Evolutionary conservation across 2,888 invertebrate genomes (phyloP).

Genomic region (Lasioglossum zephyrum): DNA sequence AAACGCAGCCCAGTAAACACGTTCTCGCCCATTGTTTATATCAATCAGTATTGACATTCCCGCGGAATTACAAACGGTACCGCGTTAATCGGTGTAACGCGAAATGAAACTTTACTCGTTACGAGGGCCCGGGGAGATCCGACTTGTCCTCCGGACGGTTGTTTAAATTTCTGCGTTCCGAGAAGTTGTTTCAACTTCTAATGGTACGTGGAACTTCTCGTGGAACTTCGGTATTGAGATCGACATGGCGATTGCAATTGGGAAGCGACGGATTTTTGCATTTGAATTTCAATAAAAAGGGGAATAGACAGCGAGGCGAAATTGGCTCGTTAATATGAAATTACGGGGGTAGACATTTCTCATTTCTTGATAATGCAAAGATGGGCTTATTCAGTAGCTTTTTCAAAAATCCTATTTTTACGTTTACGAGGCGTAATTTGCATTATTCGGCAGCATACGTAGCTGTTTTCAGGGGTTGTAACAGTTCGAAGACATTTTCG

Average conservation of each 20-base stretch:
- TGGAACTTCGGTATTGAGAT: background rate
- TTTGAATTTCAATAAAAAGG: no score
- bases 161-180: background rate
- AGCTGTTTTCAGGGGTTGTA: background rate
- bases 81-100: background rate
- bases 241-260: background rate
- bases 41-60: background rate
- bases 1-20: background rate
- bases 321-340: no score
- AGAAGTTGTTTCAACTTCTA: slow-evolving; percentile 11
- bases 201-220: background rate
- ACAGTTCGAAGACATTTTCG: background rate
- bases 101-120: slow-evolving; percentile 19
- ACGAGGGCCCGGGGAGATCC: background rate
- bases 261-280: background rate
- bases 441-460: no score
- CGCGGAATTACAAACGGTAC: background rate
- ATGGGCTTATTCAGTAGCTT: no score
- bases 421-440: no score
- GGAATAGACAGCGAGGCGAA: no score
- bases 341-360: no score
- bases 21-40: slow-evolving; percentile 8
- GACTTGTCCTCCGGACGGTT: background rate
- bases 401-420: no score
- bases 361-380: no score